Evolutionary conservation across 2,888 invertebrate species (phyloP), one percentile per base, ranked within the genome.

Genomic region (Oxytorus armatus): DNA sequence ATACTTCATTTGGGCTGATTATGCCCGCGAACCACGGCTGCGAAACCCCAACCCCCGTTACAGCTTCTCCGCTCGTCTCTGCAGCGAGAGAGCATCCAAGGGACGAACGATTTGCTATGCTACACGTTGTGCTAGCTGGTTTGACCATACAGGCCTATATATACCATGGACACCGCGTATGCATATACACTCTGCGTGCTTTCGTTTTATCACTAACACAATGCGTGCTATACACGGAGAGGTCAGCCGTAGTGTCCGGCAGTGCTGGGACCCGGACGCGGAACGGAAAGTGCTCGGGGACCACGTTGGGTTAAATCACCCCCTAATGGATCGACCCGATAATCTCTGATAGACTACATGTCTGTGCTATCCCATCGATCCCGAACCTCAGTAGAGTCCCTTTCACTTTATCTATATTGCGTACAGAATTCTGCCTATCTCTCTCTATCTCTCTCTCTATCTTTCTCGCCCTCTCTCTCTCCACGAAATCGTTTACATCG

Each of bases 1-100:
- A 87, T 89, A 89, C 89, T 89, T 89, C 89, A 90, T 88, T 89
- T 87, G 85, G 85, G 84, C 87, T 88, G 88, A 90, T 90, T 89
- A 88, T 89, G 86, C 85, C 86, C 76, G 74, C 76, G 75, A 72
- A 82, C 81, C 72, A 83, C 79, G n/a, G 82, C 57, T 44, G 44
- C 57, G 21, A 36, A 16, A 72, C 39, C 55, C 36, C 53, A 72
- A 36, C 55, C 36, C 53, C 23, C 59, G 29, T 65, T 47, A 65
- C 69, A 8, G 69, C 63, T 49, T 55, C 65, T 53, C 23, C 3
- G 29, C 29, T 29, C 3, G 66, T 59, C 59, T 51, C 36, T 72
- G 36, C 61, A 25, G 39, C 39, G 11, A 36, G 44, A 55, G 25
- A 55, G 33, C 47, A 57, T 74, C 57, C 44, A 44, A 70, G 55